phyloP scores from a whole-genome alignment of 2,113 vertebrate genomes.

The Acrocephalus arundinaceus region DNA sequence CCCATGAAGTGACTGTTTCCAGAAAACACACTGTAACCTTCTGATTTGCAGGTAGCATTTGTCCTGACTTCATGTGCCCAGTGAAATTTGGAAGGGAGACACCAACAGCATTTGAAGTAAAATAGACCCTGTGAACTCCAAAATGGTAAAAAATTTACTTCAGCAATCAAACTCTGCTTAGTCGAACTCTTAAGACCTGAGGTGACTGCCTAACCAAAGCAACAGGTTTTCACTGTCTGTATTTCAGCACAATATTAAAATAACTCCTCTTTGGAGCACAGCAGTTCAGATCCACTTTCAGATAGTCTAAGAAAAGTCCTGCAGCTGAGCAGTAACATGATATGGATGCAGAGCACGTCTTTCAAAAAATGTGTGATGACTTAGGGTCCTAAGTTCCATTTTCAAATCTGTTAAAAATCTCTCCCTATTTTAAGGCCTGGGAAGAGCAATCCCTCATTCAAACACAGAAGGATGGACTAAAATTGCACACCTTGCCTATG shows the following conservation, averaged over 20 bases:
- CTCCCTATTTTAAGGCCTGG: slow-evolving; percentile 18
- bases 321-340: slow-evolving; percentile 31
- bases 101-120: background rate
- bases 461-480: background rate
- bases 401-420: background rate
- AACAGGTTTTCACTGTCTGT: background rate
- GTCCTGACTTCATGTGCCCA: background rate
- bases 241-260: slow-evolving; percentile 31
- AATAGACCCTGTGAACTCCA: background rate
- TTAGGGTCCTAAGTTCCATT: slow-evolving; percentile 1
- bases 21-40: background rate
- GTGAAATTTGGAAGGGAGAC: background rate
- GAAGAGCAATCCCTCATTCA: background rate
- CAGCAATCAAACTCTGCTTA: background rate
- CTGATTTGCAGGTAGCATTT: background rate
- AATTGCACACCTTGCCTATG: background rate
- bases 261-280: background rate
- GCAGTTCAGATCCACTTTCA: slow-evolving; percentile 9
- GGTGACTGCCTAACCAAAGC: background rate
- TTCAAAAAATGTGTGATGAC: slow-evolving; percentile 23
- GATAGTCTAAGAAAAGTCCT: slow-evolving; percentile 33
- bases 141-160: background rate
- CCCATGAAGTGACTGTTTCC: background rate
- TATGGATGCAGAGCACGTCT: background rate
- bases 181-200: background rate